Conservation (phyloP, 2,113 vertebrate species). For the Osmerus mordax region DNA sequence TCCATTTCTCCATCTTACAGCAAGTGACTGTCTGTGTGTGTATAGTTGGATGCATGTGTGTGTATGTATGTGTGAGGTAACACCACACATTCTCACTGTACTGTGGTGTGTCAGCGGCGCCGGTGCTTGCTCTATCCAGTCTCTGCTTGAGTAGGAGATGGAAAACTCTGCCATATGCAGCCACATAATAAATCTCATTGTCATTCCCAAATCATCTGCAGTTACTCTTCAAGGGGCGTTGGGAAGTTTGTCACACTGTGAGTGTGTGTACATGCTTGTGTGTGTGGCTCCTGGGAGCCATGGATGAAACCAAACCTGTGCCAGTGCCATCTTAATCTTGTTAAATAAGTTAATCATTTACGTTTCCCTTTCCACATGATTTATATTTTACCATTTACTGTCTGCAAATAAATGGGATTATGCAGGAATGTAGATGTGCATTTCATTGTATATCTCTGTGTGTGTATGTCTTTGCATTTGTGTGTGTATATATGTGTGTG, state of each 20-base stretch:
- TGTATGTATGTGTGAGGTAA: not conserved
- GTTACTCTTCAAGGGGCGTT: conserved; percentile 52
- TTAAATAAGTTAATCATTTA: conserved; percentile 73
- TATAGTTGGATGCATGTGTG: conserved; percentile 9
- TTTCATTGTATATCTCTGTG: not conserved
- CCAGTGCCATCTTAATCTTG: conserved; percentile 69
- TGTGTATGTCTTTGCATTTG: not conserved
- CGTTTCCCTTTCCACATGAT: conserved; percentile 74
- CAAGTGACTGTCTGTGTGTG: conserved; percentile 10
- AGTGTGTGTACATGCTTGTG: conserved; percentile 13
- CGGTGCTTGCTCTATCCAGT: conserved; percentile 54
- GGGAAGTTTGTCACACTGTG: conserved; percentile 56
- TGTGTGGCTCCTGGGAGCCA: conserved; percentile 38
- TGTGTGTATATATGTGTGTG: not conserved
- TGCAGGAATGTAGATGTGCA: not conserved
- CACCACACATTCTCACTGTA: conserved; percentile 3
- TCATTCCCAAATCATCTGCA: conserved; percentile 77
- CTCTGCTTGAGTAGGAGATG: conserved; percentile 59
- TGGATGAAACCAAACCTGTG: conserved; percentile 57
- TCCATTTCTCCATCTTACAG: conserved; percentile 29
- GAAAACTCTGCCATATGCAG: conserved; percentile 77
- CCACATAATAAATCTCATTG: conserved; percentile 81
- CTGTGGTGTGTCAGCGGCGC: conserved; percentile 46
- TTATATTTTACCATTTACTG: conserved; percentile 64
- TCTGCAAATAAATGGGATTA: conserved; percentile 7